A percentile compares a stretch with the other conserved stretches of the same genome.
Conservation (phyloP, 1,140 invertebrate species). For the Tachypleus tridentatus region DNA sequence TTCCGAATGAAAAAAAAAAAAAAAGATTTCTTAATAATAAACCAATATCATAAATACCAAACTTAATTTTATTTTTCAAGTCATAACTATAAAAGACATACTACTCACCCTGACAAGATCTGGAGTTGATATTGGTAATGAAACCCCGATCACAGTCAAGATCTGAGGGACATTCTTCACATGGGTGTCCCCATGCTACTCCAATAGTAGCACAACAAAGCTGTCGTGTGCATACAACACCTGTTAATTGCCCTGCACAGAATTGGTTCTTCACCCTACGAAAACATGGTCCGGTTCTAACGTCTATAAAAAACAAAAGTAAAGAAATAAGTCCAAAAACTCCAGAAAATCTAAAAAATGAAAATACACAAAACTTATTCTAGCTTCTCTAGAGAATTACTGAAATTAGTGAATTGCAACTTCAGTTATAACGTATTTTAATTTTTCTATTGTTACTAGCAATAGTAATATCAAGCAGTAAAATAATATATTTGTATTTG, state of each 20-base stretch:
- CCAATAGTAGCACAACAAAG: constrained; percentile 84
- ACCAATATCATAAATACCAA: too few species aligned
- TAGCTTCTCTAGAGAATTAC: too few species aligned
- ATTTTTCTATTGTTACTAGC: too few species aligned
- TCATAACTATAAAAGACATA: too few species aligned
- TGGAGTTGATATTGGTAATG: constrained; percentile 62
- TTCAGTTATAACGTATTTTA: too few species aligned
- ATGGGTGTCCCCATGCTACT: constrained; percentile 80
- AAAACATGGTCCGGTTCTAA: constrained; percentile 71
- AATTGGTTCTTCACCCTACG: constrained; percentile 64
- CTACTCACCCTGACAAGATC: constrained; percentile 45
- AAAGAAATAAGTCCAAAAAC: constrained; percentile 8
- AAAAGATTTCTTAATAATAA: too few species aligned
- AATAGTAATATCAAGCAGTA: too few species aligned
- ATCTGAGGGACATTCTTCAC: constrained; percentile 59
- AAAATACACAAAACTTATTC: too few species aligned
- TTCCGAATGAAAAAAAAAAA: too few species aligned
- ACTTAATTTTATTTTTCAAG: too few species aligned
- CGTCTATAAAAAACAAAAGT: constrained; percentile 44
- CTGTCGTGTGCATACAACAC: constrained; percentile 77
- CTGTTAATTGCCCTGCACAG: constrained; percentile 68
- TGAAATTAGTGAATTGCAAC: too few species aligned
- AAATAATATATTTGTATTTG: too few species aligned
- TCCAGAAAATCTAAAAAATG: not conserved
- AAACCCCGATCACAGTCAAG: constrained; percentile 71